phyloP scores from a whole-genome alignment of 2,113 vertebrate species.

The Synchiropus splendidus region DNA sequence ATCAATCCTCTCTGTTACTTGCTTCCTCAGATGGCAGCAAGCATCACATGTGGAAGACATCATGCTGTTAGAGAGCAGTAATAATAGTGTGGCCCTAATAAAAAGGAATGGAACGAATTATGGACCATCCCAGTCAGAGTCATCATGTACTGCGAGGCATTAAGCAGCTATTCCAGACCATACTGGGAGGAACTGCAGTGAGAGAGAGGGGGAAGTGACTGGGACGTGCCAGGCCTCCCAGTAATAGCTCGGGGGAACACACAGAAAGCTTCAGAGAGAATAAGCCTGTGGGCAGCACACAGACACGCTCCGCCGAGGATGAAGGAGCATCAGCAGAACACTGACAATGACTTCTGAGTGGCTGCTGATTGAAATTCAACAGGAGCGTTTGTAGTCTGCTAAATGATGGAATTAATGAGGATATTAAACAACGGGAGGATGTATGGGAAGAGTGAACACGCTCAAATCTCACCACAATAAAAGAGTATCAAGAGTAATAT shows the following conservation, averaged over 20 bases:
- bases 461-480: neutral
- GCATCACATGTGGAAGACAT: conserved; percentile 66
- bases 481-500: no score
- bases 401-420: conserved; percentile 13
- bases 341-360: conserved; percentile 18
- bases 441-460: neutral
- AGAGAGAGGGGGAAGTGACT: conserved; percentile 17
- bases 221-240: conserved; percentile 20
- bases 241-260: conserved; percentile 30
- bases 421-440: conserved; percentile 3
- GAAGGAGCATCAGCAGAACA: conserved; percentile 17
- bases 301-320: conserved; percentile 3
- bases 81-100: conserved; percentile 66
- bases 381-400: conserved; percentile 12
- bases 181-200: conserved; percentile 21
- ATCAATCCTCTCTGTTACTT: conserved; percentile 25
- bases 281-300: conserved; percentile 8
- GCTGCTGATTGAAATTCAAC: conserved; percentile 24
- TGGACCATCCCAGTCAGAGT: conserved; percentile 40
- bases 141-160: conserved; percentile 43
- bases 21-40: conserved; percentile 31
- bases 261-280: conserved; percentile 26
- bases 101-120: conserved; percentile 66
- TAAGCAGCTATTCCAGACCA: conserved; percentile 39
- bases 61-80: conserved; percentile 49